Base-by-base conservation (phyloP, 1,140 invertebrate genomes). In the Pachyrhynchus sulphureomaculatus region DNA sequence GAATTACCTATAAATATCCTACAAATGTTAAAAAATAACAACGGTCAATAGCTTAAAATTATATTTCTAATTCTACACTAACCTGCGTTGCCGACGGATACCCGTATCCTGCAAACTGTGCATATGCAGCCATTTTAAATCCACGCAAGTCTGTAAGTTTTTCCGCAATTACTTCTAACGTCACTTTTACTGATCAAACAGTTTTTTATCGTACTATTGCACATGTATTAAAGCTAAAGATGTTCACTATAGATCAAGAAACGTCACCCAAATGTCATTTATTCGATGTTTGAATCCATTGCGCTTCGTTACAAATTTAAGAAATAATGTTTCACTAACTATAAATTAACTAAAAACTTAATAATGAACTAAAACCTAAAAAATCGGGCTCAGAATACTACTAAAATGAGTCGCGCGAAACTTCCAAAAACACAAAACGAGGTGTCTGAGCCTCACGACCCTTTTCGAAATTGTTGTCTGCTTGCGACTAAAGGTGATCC, bases 71-170 rank as follows among this genome's bases (percentile, higher is more conserved):
- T 23, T 21, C 2, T 2, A 1, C 8, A 63, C 77, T 79, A 81
- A 89, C 88, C 87, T 90, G 88, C 62, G 88, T 87, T 72, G 88
- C 86, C 79, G 88, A 82, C 78, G 87, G 84, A 81, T 90, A 90
- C 51, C 86, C 83, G 77, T 91, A 91, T 79, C 88, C 87, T 13
- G 51, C 52, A 79, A 90, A 91, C 80, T 91, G 88, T 74, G 88
- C 83, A 80, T 90, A 91, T 67, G 87, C 86, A 74, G 88, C 89
- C 88, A 91, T 91, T 56, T 56, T 37, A 53, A 51, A 51, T 48
- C 44, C 57, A 37, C 34, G n/a, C 76, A 69, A 51, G n/a, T 26
- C 29, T 47, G 20, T 36, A 51, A 36, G 48, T 51, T n/a, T 18
- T 36, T 17, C 10, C 2, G 8, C 4, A 42, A 18, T 12, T 20